Evolutionary conservation across 2,888 invertebrate genomes (phyloP), one percentile per base, ranked within the genome.

Genomic region (Volucella zonaria): DNA sequence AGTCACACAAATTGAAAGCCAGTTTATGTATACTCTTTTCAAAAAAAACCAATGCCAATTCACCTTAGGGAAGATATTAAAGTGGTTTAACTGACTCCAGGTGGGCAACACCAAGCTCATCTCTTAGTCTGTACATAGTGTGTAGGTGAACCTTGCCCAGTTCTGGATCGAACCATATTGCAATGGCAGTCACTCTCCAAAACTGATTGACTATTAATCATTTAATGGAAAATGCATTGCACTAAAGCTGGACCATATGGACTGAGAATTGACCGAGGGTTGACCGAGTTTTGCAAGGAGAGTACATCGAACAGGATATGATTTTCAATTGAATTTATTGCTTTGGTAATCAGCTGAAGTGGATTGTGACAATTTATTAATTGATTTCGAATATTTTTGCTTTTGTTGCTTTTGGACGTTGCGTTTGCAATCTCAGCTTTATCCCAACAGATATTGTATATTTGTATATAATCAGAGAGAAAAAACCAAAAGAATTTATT

Each of bases 291-390:
- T 12, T 31, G 66, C 31, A 31, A 31, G n/a, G n/a, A 8, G 14
- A 64, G 6, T 47, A 11, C 15, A 3, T 12, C 43, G 18, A 47
- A 42, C 58, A 81, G 78, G 74, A 78, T 82, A 74, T 74, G 82
- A 82, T 52, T 82, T 76, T 78, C 49, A 61, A 82, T 82, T 74
- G 74, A 74, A 82, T 82, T 82, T 82, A 82, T 79, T 82, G 82
- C 67, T 82, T 74, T 82, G 78, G 82, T 82, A 79, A 82, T 82
- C 78, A 82, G 79, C 49, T 68, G 82, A 79, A 79, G 79, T 78
- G 79, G 40, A 79, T 74, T 79, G 82, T 74, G 79, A 82, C 74
- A 82, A 82, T 82, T 82, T 82, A 82, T 82, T 82, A 82, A 82
- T 82, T 79, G 82, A 79, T 70, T 82, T 82, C 31, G 6, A 2